A percentile compares a stretch with the other conserved stretches of the same genome.
Evolutionary conservation across 2,888 invertebrate species (phyloP).

Genomic region (Callyntrura sp.): DNA sequence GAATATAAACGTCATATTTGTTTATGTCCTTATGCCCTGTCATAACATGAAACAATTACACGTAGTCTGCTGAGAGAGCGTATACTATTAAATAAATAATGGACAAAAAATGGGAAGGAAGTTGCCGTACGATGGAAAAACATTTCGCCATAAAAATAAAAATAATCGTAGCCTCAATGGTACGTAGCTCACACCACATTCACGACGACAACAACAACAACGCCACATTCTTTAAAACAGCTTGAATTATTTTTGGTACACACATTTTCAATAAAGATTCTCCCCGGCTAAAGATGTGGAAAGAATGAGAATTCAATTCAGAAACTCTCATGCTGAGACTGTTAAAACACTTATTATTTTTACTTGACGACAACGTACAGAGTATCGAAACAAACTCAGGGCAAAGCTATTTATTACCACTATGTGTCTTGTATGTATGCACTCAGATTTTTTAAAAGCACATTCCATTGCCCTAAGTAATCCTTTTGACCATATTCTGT

Average conservation of each 20-base stretch:
- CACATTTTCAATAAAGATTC: not conserved
- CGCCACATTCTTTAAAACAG: not conserved
- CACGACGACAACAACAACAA: not conserved
- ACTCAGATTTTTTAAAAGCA: not conserved
- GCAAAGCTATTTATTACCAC: not conserved
- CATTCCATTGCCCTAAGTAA: too few relatives aligned
- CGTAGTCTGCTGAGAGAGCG: constrained; percentile 21
- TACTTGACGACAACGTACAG: not conserved
- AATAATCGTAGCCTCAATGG: not conserved
- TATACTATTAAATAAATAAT: constrained; percentile 35
- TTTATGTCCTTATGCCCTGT: constrained; percentile 66
- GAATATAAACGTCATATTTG: constrained; percentile 61
- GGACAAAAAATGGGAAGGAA: constrained; percentile 59
- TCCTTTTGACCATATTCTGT: not conserved
- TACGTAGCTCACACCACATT: not conserved
- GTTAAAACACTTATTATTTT: constrained; percentile 30
- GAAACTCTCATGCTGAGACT: not conserved
- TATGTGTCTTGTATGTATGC: not conserved
- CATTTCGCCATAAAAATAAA: constrained; percentile 26
- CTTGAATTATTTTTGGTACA: constrained; percentile 25
- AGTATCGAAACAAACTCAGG: not conserved
- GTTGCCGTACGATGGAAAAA: constrained; percentile 37
- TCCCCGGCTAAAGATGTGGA: not conserved
- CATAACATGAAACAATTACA: constrained; percentile 60
- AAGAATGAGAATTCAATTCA: constrained; percentile 26